Percentiles rank a stretch among this genome's conserved stretches.
Conservation (phyloP, 2,888 invertebrate species). For the Lypha dubia region DNA sequence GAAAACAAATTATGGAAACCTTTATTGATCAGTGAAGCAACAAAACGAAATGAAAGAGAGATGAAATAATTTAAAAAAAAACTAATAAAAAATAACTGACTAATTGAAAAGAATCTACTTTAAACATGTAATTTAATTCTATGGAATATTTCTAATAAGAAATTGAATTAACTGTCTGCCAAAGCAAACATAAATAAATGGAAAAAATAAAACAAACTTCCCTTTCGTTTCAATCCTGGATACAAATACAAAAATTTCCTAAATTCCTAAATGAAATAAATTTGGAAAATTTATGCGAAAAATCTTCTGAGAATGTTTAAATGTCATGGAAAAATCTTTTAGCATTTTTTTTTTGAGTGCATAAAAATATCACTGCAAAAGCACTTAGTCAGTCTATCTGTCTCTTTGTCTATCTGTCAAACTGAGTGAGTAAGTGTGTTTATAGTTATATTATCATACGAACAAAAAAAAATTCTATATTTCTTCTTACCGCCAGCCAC, state of each 20-base stretch:
- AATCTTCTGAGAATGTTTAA: constrained; percentile 7
- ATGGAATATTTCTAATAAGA: constrained; percentile 31
- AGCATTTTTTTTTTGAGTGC: constrained; percentile 2
- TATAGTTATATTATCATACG: constrained; percentile 33
- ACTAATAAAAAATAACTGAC: neutral
- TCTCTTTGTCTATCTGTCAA: constrained; percentile 1
- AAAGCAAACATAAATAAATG: neutral
- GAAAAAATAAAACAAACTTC: neutral
- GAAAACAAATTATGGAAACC: constrained; percentile 52
- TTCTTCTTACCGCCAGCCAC: neutral
- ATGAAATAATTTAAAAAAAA: constrained; percentile 9
- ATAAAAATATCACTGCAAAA: constrained; percentile 56
- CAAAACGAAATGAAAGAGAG: constrained; percentile 18
- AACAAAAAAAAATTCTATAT: constrained; percentile 18
- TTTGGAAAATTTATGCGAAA: neutral
- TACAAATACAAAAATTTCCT: no score
- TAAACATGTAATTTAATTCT: constrained; percentile 45
- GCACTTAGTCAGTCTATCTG: constrained; percentile 24
- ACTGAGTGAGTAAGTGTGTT: constrained; percentile 38
- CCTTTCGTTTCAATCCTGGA: constrained; percentile 1
- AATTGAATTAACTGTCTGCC: constrained; percentile 47
- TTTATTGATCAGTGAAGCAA: constrained; percentile 55
- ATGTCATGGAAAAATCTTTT: constrained; percentile 45
- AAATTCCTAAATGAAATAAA: neutral
- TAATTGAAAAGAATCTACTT: constrained; percentile 39